These are phyloP conservation scores for Endomychus coccineus DNA, from an alignment of 2,888 invertebrate genomes.

Conservation along the genomic window DNA sequence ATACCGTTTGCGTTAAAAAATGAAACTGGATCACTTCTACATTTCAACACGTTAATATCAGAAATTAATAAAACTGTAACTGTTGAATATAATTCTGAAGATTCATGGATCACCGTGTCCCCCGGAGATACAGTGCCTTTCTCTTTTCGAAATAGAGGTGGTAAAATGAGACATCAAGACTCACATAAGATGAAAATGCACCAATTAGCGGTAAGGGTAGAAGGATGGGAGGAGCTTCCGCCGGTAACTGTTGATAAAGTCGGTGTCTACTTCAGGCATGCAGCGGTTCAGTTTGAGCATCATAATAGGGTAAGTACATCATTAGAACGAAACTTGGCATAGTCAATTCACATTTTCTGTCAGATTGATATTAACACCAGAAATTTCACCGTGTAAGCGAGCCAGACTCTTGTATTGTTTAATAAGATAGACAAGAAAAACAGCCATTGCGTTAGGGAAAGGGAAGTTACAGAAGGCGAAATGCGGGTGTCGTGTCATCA, in stretches of 20 bases:
- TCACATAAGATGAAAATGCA: constrained; percentile 73
- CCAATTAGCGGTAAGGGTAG: constrained; percentile 81
- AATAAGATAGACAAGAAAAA: no score
- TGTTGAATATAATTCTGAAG: constrained; percentile 40
- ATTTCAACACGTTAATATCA: constrained; percentile 77
- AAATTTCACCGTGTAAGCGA: background rate
- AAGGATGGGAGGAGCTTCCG: constrained; percentile 80
- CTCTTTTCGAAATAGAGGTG: constrained; percentile 70
- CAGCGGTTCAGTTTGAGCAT: constrained; percentile 40
- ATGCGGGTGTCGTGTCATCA: no score
- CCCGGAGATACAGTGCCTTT: constrained; percentile 77
- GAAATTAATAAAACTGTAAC: constrained; percentile 48
- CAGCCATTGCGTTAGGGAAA: no score
- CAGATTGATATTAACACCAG: background rate
- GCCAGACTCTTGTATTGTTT: no score
- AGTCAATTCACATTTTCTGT: background rate
- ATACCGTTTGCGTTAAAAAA: constrained; percentile 92
- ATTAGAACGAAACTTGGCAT: background rate
- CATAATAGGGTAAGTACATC: constrained; percentile 5
- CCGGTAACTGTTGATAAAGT: constrained; percentile 95
- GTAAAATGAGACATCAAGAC: constrained; percentile 62
- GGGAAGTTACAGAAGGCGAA: no score
- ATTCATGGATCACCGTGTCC: constrained; percentile 64
- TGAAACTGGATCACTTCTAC: constrained; percentile 78
- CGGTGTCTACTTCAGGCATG: constrained; percentile 83